phyloP scores from a whole-genome alignment of 2,888 invertebrate species.

The Chrysina gloriosa region DNA sequence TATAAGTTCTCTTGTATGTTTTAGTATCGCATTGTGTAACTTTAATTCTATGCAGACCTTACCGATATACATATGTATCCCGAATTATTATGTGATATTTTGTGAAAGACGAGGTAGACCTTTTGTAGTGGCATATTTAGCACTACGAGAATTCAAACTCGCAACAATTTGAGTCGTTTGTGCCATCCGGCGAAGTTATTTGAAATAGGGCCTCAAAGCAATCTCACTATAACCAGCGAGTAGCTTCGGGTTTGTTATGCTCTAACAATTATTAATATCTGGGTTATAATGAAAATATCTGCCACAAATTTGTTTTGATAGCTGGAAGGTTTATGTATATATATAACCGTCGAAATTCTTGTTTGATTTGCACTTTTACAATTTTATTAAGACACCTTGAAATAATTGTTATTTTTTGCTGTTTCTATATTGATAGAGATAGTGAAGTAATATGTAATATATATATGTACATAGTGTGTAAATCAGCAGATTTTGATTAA shows the following conservation, averaged over 20 bases:
- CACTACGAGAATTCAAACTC: constrained; percentile 16
- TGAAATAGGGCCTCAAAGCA: constrained; percentile 34
- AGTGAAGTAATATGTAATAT: too few relatives aligned
- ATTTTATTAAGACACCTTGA: too few relatives aligned
- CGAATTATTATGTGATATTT: constrained; percentile 8
- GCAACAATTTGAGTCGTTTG: constrained; percentile 23
- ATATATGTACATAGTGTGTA: too few relatives aligned
- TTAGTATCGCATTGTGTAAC: neutral
- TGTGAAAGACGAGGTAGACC: constrained; percentile 1
- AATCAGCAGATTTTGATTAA: too few relatives aligned
- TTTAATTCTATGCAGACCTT: neutral
- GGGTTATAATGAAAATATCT: neutral
- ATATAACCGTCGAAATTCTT: too few relatives aligned
- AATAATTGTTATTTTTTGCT: too few relatives aligned
- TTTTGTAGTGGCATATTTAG: constrained; percentile 17
- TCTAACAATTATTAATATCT: constrained; percentile 4
- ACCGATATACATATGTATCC: constrained; percentile 15
- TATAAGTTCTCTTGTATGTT: neutral
- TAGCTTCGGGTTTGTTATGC: neutral
- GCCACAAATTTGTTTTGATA: too few relatives aligned
- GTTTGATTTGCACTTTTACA: too few relatives aligned
- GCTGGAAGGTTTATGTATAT: too few relatives aligned
- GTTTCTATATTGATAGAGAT: too few relatives aligned
- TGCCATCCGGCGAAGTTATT: constrained; percentile 31
- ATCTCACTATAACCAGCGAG: constrained; percentile 1